Percentiles rank a stretch among this genome's conserved stretches.
Conservation (phyloP, 2,888 invertebrate genomes). For the Cantharis rustica region DNA sequence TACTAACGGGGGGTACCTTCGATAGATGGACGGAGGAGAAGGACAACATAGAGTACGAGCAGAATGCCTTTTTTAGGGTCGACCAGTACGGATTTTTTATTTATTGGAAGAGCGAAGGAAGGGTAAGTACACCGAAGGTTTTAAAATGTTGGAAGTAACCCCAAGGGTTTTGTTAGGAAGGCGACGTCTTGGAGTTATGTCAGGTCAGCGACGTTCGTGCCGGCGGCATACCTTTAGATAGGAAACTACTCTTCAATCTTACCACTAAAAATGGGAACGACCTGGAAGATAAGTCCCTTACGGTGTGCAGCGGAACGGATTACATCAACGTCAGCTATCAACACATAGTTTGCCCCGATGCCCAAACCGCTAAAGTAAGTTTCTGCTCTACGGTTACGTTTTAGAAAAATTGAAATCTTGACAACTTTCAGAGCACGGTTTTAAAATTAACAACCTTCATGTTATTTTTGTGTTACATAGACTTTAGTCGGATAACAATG, state of each 20-base stretch:
- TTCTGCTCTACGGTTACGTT: not conserved
- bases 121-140: slow-evolving; percentile 63
- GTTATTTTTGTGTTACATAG: not conserved
- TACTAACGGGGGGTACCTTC: slow-evolving; percentile 85
- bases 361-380: slow-evolving; percentile 89
- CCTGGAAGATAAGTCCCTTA: slow-evolving; percentile 91
- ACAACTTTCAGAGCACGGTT: not conserved
- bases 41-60: slow-evolving; percentile 87
- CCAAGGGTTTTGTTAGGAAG: slow-evolving; percentile 74
- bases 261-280: slow-evolving; percentile 75
- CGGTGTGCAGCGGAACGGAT: slow-evolving; percentile 97
- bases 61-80: slow-evolving; percentile 88
- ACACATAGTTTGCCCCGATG: slow-evolving; percentile 93
- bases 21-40: slow-evolving; percentile 99
- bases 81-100: slow-evolving; percentile 98
- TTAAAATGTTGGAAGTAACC: not conserved
- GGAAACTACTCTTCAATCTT: slow-evolving; percentile 77
- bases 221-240: slow-evolving; percentile 91
- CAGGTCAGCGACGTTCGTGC: slow-evolving; percentile 97
- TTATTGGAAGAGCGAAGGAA: slow-evolving; percentile 96
- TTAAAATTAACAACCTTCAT: not conserved
- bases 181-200: slow-evolving; percentile 96
- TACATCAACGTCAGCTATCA: slow-evolving; percentile 99
- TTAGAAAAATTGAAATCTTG: slow-evolving; percentile 1
- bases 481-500: not conserved